Conservation (phyloP, 2,113 vertebrate species). For the Leiothrix lutea region DNA sequence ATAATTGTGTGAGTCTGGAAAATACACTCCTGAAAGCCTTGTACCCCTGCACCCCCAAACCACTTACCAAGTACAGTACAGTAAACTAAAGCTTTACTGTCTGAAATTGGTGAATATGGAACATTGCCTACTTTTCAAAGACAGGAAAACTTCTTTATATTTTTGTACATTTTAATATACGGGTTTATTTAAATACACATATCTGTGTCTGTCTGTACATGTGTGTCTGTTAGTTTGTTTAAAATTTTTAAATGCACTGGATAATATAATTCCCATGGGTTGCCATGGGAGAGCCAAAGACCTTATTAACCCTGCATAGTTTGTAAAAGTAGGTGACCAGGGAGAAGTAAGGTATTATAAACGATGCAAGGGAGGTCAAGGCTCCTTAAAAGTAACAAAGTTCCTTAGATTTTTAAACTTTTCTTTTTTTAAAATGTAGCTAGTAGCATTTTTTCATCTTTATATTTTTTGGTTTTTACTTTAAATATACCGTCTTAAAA, state of each 20-base stretch:
- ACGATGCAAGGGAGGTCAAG: neutral
- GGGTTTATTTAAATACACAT: accelerated
- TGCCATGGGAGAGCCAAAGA: neutral
- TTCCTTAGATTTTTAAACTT: neutral
- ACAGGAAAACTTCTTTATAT: neutral
- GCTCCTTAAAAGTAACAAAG: neutral
- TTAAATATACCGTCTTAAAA: neutral
- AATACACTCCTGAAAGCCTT: neutral
- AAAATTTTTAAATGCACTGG: neutral
- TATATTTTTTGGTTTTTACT: neutral
- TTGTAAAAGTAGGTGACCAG: neutral
- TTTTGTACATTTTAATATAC: neutral
- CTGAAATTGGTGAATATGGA: neutral
- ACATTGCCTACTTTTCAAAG: neutral
- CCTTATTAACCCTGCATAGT: neutral
- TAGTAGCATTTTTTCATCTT: neutral
- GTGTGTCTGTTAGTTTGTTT: neutral
- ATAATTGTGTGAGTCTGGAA: neutral
- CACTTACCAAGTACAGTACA: neutral
- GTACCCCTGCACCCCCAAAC: neutral
- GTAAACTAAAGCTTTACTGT: neutral
- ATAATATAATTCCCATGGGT: neutral
- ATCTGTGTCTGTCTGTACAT: neutral
- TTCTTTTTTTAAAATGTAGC: neutral
- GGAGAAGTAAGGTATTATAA: neutral